These are phyloP conservation scores for Tenthredo mesomela DNA, from an alignment of 2,888 invertebrate species.

Conservation along the genomic window DNA sequence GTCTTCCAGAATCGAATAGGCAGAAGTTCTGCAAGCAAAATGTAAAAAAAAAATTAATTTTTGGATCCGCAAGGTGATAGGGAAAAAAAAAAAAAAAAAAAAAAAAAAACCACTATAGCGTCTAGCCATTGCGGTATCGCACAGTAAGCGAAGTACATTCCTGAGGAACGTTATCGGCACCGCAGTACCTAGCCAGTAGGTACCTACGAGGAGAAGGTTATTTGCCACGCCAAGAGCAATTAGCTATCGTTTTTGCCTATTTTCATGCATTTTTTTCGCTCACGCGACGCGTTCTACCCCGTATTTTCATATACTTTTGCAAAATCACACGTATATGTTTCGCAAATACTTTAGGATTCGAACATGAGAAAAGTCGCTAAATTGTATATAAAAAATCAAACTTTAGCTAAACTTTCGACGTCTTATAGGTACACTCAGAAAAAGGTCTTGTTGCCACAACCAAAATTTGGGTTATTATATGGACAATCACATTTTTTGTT, in stretches of 20 bases:
- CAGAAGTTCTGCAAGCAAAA: neutral
- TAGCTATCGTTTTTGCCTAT: constrained; percentile 29
- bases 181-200: neutral
- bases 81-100: neutral
- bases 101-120: neutral
- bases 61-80: neutral
- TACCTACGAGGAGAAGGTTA: constrained; percentile 32
- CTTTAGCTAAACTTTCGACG: neutral
- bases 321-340: neutral
- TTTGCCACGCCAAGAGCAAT: constrained; percentile 42
- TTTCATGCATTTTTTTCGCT: neutral
- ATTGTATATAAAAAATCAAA: neutral
- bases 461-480: too few species aligned
- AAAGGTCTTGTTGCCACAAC: too few species aligned
- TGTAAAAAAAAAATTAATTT: neutral
- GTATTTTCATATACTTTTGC: neutral
- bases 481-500: too few species aligned
- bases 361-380: too few species aligned
- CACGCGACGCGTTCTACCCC: neutral
- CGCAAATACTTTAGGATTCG: neutral
- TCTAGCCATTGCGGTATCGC: neutral
- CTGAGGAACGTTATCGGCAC: constrained; percentile 30
- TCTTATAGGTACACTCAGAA: too few species aligned
- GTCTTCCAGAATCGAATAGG: neutral
- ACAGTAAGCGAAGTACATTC: constrained; percentile 15